phyloP scores from a whole-genome alignment of 30 jellyfish, hydroid and myxozoan species.

The Catostylus mosaicus region DNA sequence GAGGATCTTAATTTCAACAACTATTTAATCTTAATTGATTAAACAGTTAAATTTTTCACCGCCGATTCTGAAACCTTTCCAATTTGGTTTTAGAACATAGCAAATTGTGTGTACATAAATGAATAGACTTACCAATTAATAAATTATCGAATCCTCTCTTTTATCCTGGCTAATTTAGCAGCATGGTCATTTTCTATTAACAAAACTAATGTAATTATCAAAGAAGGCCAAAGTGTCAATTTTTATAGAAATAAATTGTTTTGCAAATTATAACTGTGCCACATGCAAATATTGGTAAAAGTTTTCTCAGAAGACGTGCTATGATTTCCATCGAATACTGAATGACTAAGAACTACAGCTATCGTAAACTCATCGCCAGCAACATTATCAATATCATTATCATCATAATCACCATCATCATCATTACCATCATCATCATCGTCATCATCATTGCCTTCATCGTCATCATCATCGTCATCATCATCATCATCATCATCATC shows the following conservation, averaged over 20 bases:
- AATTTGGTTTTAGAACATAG: background rate
- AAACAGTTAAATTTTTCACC: background rate
- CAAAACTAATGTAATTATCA: no score
- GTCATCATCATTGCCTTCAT: constrained; percentile 6
- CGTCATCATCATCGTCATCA: background rate
- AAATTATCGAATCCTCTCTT: no score
- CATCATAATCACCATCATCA: constrained; percentile 11
- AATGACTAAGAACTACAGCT: no score
- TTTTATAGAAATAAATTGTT: no score
- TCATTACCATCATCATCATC: constrained; percentile 6
- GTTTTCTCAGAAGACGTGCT: no score
- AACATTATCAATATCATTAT: background rate
- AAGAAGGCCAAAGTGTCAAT: no score
- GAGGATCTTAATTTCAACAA: background rate
- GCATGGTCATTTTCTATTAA: no score
- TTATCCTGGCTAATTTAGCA: no score
- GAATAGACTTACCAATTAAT: background rate
- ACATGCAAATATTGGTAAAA: no score
- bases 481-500: constrained; percentile 5
- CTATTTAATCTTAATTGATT: background rate
- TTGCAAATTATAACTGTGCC: no score
- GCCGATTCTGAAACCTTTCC: background rate
- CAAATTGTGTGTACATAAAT: background rate
- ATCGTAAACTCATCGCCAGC: background rate
- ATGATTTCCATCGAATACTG: background rate